Evolutionary conservation across 2,888 invertebrate genomes (phyloP).

Genomic region (Himalopsyche japonica): DNA sequence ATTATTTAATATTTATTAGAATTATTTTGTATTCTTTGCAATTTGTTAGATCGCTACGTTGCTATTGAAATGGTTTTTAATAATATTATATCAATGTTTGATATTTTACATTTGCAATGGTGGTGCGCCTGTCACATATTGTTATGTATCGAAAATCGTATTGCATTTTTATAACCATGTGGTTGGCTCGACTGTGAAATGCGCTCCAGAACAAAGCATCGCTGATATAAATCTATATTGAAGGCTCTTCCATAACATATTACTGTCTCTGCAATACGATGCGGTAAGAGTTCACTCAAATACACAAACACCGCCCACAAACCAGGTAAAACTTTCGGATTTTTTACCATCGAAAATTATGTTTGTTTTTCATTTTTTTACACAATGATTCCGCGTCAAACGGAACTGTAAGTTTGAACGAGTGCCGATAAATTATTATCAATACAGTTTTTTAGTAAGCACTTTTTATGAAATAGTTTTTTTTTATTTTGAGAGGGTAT

Average conservation of each 20-base stretch:
- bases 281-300: neutral
- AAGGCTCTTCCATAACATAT: slow-evolving; percentile 12
- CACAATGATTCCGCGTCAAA: no score
- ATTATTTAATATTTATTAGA: no score
- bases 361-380: no score
- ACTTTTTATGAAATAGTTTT: no score
- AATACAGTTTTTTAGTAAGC: no score
- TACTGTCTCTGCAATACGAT: neutral
- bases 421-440: no score
- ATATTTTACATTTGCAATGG: neutral
- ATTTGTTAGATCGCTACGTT: neutral
- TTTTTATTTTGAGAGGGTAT: no score
- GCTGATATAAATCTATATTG: slow-evolving; percentile 10
- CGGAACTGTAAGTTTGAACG: no score
- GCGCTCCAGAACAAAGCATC: neutral
- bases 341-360: no score
- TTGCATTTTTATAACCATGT: slow-evolving; percentile 16
- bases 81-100: neutral
- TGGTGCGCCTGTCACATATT: slow-evolving; percentile 13
- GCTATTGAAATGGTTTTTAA: neutral
- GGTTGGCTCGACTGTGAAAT: slow-evolving; percentile 3
- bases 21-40: no score
- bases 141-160: slow-evolving; percentile 19
- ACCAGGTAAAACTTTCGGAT: no score
- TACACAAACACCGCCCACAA: neutral